Percentiles rank a stretch among this genome's conserved stretches.
Evolutionary conservation across 2,113 vertebrate species (phyloP).

Genomic region (Gila orcuttii): DNA sequence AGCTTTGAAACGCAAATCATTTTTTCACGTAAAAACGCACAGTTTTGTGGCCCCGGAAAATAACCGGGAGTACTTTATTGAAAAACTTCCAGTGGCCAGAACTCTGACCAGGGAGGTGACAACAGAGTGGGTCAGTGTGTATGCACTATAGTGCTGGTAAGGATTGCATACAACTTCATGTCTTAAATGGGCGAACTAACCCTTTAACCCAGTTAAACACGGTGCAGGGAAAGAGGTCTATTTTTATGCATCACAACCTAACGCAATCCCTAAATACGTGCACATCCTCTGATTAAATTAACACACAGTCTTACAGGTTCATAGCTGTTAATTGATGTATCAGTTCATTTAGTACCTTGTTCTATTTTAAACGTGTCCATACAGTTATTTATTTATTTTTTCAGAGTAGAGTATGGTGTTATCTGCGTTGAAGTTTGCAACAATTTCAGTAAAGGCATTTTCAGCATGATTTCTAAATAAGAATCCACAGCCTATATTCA

Average conservation of each 20-base stretch:
- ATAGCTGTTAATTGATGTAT: conserved; percentile 72
- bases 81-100: too few relatives aligned
- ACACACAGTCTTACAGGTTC: conserved; percentile 67
- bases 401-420: conserved; percentile 54
- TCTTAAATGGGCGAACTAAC: too few relatives aligned
- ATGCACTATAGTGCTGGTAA: too few relatives aligned
- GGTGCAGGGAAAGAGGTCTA: conserved; percentile 10
- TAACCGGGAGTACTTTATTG: too few relatives aligned
- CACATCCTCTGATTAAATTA: conserved; percentile 46
- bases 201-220: conserved; percentile 16
- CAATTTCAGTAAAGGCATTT: background rate
- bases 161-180: too few relatives aligned
- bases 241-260: conserved; percentile 41
- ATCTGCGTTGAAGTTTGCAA: conserved; percentile 1
- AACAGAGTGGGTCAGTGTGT: too few relatives aligned
- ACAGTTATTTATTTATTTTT: conserved; percentile 52
- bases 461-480: background rate
- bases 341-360: conserved; percentile 68
- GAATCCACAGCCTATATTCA: background rate
- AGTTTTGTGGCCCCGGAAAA: too few relatives aligned
- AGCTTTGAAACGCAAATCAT: too few relatives aligned
- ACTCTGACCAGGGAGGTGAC: too few relatives aligned
- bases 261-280: conserved; percentile 15
- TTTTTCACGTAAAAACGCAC: too few relatives aligned
- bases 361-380: conserved; percentile 71